Percentiles rank a stretch among this genome's conserved stretches.
Conservation (phyloP, 2,797 vertebrate species). For the Ambastaia sidthimunki region DNA sequence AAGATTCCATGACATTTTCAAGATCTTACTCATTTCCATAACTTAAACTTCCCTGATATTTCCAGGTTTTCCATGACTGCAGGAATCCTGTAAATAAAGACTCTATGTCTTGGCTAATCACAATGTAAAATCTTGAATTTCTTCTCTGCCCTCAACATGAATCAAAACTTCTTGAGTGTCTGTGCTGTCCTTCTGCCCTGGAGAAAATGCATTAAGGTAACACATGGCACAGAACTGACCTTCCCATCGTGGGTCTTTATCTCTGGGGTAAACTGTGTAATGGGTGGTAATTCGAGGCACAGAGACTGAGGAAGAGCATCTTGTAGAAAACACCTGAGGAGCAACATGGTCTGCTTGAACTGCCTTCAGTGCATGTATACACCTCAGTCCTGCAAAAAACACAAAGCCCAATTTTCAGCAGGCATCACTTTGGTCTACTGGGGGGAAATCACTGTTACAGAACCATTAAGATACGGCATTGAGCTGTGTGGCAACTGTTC, state of each 20-base stretch:
- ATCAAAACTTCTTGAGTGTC: too few species aligned
- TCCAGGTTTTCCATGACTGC: not conserved
- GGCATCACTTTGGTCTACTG: not conserved
- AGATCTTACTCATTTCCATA: too few species aligned
- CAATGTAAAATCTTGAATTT: not conserved
- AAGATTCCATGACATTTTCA: too few species aligned
- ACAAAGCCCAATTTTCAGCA: not conserved
- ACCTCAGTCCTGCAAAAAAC: conserved; percentile 79
- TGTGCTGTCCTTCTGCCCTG: not conserved
- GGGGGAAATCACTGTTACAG: not conserved
- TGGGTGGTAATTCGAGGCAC: conserved; percentile 92
- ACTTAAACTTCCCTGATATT: not conserved
- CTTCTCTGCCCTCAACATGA: not conserved
- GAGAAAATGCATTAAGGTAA: not conserved
- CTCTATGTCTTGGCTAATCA: too few species aligned
- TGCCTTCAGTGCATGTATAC: conserved; percentile 79
- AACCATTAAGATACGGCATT: not conserved
- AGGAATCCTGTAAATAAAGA: not conserved
- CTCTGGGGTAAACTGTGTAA: conserved; percentile 88
- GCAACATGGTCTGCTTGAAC: conserved; percentile 72
- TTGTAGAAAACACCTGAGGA: conserved; percentile 65
- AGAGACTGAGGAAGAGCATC: conserved; percentile 73
- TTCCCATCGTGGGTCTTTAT: conserved; percentile 95
- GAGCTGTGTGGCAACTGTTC: not conserved
- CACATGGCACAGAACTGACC: conserved; percentile 72